Evolutionary conservation across 1,140 invertebrate species (phyloP).

Genomic region (Drosophila sproati): DNA sequence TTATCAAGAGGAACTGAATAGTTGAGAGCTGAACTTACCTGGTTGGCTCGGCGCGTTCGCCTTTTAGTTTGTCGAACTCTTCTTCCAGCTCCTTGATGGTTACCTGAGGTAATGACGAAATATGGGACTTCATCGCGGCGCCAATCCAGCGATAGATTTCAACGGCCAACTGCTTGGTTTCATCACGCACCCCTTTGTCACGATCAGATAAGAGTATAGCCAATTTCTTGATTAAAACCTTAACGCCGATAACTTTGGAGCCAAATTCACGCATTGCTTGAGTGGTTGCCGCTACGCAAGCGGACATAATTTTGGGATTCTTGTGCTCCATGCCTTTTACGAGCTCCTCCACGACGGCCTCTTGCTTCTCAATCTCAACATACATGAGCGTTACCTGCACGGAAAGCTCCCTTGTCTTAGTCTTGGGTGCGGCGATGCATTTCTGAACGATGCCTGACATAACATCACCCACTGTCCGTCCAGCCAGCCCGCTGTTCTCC

Average conservation of each 20-base stretch:
- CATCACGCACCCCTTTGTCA: constrained; percentile 96
- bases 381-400: constrained; percentile 96
- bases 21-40: constrained; percentile 48
- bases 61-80: constrained; percentile 92
- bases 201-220: constrained; percentile 93
- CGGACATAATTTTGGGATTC: constrained; percentile 97
- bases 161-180: constrained; percentile 94
- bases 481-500: constrained; percentile 93
- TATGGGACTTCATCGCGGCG: constrained; percentile 93
- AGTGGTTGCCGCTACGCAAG: constrained; percentile 91
- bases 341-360: constrained; percentile 95
- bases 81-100: constrained; percentile 94
- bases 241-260: constrained; percentile 94
- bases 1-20: not conserved
- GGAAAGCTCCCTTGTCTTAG: constrained; percentile 96
- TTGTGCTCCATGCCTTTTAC: constrained; percentile 97
- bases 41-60: constrained; percentile 90
- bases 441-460: constrained; percentile 95
- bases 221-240: constrained; percentile 95
- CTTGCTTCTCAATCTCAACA: constrained; percentile 98
- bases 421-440: constrained; percentile 95
- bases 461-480: constrained; percentile 95
- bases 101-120: constrained; percentile 94
- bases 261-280: constrained; percentile 95
- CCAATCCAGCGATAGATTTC: constrained; percentile 98